Evolutionary conservation across 2,113 vertebrate species (phyloP), one percentile per base, ranked within the genome.

Genomic region (Corvus moneduloides): DNA sequence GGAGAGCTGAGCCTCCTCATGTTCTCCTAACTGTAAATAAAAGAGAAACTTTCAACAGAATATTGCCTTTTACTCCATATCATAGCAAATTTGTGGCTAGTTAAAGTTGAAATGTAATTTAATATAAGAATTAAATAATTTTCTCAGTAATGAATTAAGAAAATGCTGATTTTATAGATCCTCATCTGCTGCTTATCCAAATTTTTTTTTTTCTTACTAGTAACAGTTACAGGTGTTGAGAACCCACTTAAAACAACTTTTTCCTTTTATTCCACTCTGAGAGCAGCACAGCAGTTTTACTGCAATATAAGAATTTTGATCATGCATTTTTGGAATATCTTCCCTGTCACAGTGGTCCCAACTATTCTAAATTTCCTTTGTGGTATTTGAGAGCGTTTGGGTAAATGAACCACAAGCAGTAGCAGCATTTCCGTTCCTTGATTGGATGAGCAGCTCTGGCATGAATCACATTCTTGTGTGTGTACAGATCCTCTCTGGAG

Each of bases 371-470:
- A 96, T 95, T 95, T 97, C 93, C 86, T 41, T 64, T 89, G 76
- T 0, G 56, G 84, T 28, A 49, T 78, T 92, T 2, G 2, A 77
- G 94, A 95, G 73, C 83, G 0, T 92, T 93, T 94, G 92, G 76
- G 46, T 93, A 93, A 97, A 96, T 84, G 95, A 90, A 87, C 96
- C 95, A 84, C 93, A 94, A 94, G 41, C 91, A 96, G 87, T 56
- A 84, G 84, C 41, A 96, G 93, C 81, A 94, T 97, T 97, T 97
- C 95, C 87, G 52, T 78, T 95, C 81, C 89, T 95, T 96, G 95
- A 93, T 93, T 97, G 91, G 91, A 95, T 96, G 84, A 95, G 84
- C 91, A 85, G 77, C 11, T 93, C 93, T 95, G 94, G 94, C 96
- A 97, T 73, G 93, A 95, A 62, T 54, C 94, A 58, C 91, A 95